Base-by-base conservation (phyloP, 2,888 invertebrate species). In the Lasiommata megera region DNA sequence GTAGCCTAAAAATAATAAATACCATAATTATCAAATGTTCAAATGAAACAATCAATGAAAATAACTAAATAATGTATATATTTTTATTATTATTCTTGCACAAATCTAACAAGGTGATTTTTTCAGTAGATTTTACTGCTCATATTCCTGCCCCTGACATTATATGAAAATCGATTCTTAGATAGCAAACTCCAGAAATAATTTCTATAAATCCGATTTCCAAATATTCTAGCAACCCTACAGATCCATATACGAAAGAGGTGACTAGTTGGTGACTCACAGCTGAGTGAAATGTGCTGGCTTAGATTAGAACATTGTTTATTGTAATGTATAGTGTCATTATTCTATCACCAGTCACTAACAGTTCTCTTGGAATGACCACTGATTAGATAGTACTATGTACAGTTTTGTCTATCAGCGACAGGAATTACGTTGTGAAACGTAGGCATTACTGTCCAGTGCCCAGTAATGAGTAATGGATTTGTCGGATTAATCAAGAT, bases 181-280 rank as follows among this genome's bases (percentile, higher is more conserved):
- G n/a, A n/a, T n/a, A n/a, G n/a, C n/a, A n/a, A n/a, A n/a, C n/a
- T n/a, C n/a, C n/a, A n/a, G n/a, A n/a, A n/a, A n/a, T n/a, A n/a
- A n/a, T n/a, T n/a, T n/a, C n/a, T n/a, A n/a, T n/a, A n/a, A n/a
- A n/a, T n/a, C n/a, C n/a, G n/a, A 28, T 31, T 6, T 34, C 1
- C 3, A 34, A 34, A 34, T 11, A 34, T 43, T 44, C 18, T 17
- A 41, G 29, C 36, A 53, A 12, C 56, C 56, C 56, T 53, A 43
- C 37, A 17, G n/a, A 34, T 54, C 40, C 50, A 36, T 36, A 8
- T 11, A 53, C 12, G 8, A 52, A 44, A 31, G 36, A 41, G 46
- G 60, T 67, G 64, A 68, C 67, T 44, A 68, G 60, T 60, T 60
- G 52, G 56, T 72, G 71, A 72, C 54, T 71, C 72, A 72, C 56